Evolutionary conservation across 2,113 vertebrate species (phyloP).

Genomic region (Phylloscopus trochiloides): DNA sequence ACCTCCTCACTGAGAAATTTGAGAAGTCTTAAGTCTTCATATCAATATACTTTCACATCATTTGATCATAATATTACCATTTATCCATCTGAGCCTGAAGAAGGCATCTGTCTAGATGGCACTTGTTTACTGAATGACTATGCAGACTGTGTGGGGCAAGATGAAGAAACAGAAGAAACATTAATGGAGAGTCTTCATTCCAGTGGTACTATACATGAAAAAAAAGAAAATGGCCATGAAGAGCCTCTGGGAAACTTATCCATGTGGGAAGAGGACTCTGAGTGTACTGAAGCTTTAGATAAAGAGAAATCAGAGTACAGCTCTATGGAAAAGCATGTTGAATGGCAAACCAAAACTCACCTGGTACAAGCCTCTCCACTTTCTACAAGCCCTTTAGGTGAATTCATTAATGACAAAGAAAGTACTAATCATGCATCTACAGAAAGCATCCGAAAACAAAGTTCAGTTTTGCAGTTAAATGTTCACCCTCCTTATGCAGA

Average conservation of each 20-base stretch:
- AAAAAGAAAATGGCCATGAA: neutral
- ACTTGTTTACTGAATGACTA: conserved; percentile 17
- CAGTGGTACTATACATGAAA: neutral
- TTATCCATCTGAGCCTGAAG: conserved; percentile 47
- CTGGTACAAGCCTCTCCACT: conserved; percentile 42
- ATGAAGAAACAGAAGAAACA: neutral
- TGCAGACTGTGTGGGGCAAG: neutral
- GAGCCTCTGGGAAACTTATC: conserved; percentile 7
- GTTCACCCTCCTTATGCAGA: neutral
- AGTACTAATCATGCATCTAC: neutral
- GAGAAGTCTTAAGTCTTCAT: conserved; percentile 16
- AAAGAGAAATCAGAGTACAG: conserved; percentile 54
- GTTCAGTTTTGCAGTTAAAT: neutral
- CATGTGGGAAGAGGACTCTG: conserved; percentile 35
- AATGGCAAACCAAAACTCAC: neutral
- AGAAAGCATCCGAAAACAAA: neutral
- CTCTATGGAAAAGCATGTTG: neutral
- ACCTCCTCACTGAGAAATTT: conserved; percentile 10
- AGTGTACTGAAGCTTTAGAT: conserved; percentile 62
- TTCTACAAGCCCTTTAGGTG: conserved; percentile 55
- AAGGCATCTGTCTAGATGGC: neutral
- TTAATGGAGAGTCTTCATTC: neutral
- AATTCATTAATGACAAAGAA: conserved; percentile 19
- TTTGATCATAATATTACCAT: conserved; percentile 20
- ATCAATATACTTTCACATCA: conserved; percentile 1